Evolutionary conservation across 2,113 vertebrate genomes (phyloP), one percentile per base, ranked within the genome.

Genomic region (Hiodon tergisus): DNA sequence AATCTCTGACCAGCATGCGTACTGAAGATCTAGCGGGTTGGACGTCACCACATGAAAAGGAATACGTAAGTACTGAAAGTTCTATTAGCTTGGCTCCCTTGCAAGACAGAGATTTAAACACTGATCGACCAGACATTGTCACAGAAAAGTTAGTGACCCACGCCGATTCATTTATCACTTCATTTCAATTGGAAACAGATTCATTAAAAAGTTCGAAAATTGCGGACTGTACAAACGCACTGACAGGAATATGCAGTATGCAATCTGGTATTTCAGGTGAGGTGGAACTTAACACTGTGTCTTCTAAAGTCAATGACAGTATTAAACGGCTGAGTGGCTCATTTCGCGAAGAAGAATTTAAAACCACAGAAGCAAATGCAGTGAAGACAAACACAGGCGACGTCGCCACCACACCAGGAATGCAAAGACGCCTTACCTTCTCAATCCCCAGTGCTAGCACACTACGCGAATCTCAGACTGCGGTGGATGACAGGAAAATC

Each of bases 11-110:
- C 69, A 76, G 78, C 75, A 71, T 47, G 51, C 63, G 53, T 5
- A n/a, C 77, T 66, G 83, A 77, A 73, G 83, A 81, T 77, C 13
- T 47, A 3, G 63, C 74, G 58, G 83, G 71, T 82, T 82, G 85
- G 72, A 83, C 79, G 78, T 81, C 78, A 75, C 59, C 65, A 52
- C 74, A 71, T 78, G 77, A 85, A 76, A 46, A 66, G 85, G 69
- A 48, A 65, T 67, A 2, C 48, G 58, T n/a, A 31, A 79, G 77
- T 48, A 70, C 79, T n/a, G 76, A 83, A 76, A 74, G 78, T 73
- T 78, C 72, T 78, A 63, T 61, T 13, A 51, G 65, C 46, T 13
- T 55, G 7, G 55, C 70, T 55, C 67, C 74, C n/a, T 63, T 17
- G 63, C 71, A 6, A 73, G 57, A 71, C 61, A 53, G 17, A 46